Evolutionary conservation across 2,888 invertebrate genomes (phyloP), one percentile per base, ranked within the genome.

Genomic region (Serrognathus titanus): DNA sequence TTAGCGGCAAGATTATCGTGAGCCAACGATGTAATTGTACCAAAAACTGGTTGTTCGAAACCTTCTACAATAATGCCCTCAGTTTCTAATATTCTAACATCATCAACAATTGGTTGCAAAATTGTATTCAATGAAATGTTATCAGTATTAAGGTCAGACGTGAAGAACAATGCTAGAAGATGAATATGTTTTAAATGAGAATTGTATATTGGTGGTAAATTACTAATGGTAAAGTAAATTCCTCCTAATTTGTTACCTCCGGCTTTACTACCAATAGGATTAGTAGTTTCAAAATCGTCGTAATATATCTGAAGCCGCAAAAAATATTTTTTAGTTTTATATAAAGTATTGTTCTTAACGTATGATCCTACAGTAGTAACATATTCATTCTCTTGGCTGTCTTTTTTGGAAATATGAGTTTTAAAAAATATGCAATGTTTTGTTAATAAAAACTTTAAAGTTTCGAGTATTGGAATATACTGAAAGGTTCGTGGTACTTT

Each of bases 1-100:
- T n/a, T n/a, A n/a, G n/a, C n/a, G n/a, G n/a, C n/a, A n/a, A 65
- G 48, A 58, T 66, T 67, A 57, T 61, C 65, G 53, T 50, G 56
- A 31, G 55, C 51, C 9, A 62, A 43, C 43, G 54, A 49, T 51
- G 59, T 50, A 40, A 66, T 16, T 43, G 60, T 43, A 46, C 64
- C 56, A 31, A 45, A 38, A 35, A 55, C 50, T 53, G 45, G 46
- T 40, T 41, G 31, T 50, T 43, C 46, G 12, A 31, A 12, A 12
- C 24, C 24, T 20, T 20, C 20, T 40, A 51, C 39, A 40, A 9
- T 41, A 36, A 60, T 50, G 3, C 57, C 57, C 3, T 12, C 31
- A 1, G 37, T 57, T 55, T 60, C 57, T 35, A 57, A 37, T 16
- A 12, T 10, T 50, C 50, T 48, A 24, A 60, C 13, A 51, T 60